Percentiles rank a stretch among this genome's conserved stretches.
phyloP scores from a whole-genome alignment of 2,888 invertebrate genomes.

The Cosmopolites sordidus region DNA sequence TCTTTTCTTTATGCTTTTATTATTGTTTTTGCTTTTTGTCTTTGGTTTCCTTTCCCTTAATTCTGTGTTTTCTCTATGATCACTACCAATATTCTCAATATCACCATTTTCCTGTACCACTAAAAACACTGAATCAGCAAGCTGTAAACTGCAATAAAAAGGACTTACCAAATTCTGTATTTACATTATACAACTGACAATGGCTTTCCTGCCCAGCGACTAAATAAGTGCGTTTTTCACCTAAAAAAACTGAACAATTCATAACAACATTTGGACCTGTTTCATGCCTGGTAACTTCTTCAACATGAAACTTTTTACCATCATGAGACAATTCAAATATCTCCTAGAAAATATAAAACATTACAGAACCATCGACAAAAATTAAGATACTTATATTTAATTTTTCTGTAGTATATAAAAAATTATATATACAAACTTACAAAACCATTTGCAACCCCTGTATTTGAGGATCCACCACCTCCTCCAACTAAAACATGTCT shows the following conservation, averaged over 20 bases:
- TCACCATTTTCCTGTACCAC: constrained; percentile 15
- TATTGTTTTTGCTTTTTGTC: constrained; percentile 52
- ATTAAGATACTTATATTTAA: constrained; percentile 6
- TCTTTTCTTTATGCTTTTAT: constrained; percentile 54
- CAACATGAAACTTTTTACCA: constrained; percentile 76
- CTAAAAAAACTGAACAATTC: constrained; percentile 77
- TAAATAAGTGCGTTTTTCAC: constrained; percentile 70
- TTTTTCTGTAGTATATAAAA: not conserved
- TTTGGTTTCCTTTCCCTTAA: constrained; percentile 56
- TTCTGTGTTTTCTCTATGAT: constrained; percentile 44
- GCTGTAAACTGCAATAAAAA: too few relatives aligned
- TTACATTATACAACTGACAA: constrained; percentile 77
- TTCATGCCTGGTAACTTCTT: constrained; percentile 84
- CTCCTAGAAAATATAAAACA: constrained; percentile 59
- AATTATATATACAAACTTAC: constrained; percentile 55
- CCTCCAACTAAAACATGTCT: constrained; percentile 94
- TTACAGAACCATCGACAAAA: constrained; percentile 16
- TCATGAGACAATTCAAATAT: constrained; percentile 87
- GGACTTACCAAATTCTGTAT: constrained; percentile 38
- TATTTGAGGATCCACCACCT: constrained; percentile 94
- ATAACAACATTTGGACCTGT: constrained; percentile 87
- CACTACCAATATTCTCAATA: constrained; percentile 34
- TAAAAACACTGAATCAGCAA: not conserved
- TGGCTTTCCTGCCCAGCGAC: constrained; percentile 91
- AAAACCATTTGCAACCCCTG: constrained; percentile 96